These are phyloP conservation scores for Anolis carolinensis DNA, from an alignment of 2,113 vertebrate genomes.

Conservation along the genomic window DNA sequence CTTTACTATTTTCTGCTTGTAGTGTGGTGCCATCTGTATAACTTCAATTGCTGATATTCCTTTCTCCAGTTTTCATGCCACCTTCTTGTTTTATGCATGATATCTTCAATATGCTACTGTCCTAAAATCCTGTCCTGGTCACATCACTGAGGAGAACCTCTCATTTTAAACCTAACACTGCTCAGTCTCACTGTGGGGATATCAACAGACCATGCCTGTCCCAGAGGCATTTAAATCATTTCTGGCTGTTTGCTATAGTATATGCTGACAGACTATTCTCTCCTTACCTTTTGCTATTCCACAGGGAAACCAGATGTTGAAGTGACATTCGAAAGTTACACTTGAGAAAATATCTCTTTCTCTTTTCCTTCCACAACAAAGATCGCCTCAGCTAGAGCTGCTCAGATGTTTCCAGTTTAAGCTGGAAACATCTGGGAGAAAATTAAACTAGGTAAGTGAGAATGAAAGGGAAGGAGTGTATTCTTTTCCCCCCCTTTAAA, in stretches of 20 bases:
- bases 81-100: no score
- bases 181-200: neutral
- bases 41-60: no score
- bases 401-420: neutral
- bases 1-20: no score
- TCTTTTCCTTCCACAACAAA: neutral
- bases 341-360: neutral
- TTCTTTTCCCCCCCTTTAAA: neutral
- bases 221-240: neutral
- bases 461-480: neutral
- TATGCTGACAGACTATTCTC: neutral
- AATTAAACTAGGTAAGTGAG: neutral
- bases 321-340: neutral
- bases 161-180: neutral
- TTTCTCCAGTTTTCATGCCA: no score
- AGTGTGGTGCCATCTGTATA: no score
- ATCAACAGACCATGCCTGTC: neutral
- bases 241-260: neutral
- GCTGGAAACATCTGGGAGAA: neutral
- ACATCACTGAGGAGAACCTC: neutral
- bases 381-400: neutral
- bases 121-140: neutral
- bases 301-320: neutral
- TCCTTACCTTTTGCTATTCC: neutral
- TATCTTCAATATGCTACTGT: neutral